A percentile compares a stretch with the other conserved stretches of the same genome.
Conservation (phyloP, 2,888 invertebrate species). For the Brachypalpus laphriformis region DNA sequence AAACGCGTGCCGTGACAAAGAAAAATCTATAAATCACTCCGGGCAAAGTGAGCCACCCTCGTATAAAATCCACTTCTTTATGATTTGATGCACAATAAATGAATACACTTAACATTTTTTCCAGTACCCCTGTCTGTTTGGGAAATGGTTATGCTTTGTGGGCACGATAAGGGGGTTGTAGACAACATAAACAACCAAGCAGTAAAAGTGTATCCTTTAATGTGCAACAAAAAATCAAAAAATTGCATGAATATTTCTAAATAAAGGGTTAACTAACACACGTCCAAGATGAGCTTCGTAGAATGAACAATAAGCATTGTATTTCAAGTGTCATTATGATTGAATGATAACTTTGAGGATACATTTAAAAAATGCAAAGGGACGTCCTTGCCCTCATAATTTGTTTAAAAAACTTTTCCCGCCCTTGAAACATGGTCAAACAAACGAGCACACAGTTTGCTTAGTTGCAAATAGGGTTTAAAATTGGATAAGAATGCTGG, state of each 20-base stretch:
- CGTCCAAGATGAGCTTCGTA: background rate
- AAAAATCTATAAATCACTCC: background rate
- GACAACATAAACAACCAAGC: background rate
- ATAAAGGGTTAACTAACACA: conserved; percentile 2
- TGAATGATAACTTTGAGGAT: conserved; percentile 28
- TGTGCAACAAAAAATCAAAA: background rate
- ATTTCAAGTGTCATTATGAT: conserved; percentile 57
- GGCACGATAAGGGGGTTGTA: conserved; percentile 33
- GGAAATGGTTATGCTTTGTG: conserved; percentile 30
- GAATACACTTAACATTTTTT: background rate
- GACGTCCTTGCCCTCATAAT: background rate
- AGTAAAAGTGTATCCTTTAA: background rate
- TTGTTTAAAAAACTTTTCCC: background rate
- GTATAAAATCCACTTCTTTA: background rate
- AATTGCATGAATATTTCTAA: conserved; percentile 20
- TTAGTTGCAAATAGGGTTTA: background rate
- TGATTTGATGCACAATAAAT: background rate
- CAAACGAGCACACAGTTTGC: background rate
- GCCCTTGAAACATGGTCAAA: conserved; percentile 30
- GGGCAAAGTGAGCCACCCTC: conserved; percentile 12
- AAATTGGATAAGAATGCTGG: background rate
- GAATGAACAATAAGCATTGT: conserved; percentile 35
- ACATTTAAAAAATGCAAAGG: background rate
- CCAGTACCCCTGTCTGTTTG: background rate
- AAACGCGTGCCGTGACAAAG: background rate